Conservation (phyloP, 2,113 vertebrate genomes). For the Salvelinus fontinalis region DNA sequence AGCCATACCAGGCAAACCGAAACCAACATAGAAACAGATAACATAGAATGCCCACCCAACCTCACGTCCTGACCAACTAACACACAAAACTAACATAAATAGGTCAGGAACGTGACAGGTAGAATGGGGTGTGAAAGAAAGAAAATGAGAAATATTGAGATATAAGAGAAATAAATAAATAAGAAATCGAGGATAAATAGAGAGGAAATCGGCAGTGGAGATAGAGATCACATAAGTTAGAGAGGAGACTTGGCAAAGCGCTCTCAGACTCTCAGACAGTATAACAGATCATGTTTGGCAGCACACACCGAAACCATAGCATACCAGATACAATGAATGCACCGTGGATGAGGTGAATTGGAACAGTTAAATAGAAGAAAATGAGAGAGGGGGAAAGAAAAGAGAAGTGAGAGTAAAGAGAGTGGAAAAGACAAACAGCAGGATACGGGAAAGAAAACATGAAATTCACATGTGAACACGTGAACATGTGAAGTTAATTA, state of each 20-base stretch:
- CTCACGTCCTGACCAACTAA: too few relatives aligned
- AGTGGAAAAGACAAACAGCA: constrained; percentile 41
- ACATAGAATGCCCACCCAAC: too few relatives aligned
- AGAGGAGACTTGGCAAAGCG: background rate
- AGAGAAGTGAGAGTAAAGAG: constrained; percentile 35
- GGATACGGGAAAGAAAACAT: background rate
- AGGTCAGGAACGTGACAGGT: too few relatives aligned
- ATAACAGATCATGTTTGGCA: constrained; percentile 20
- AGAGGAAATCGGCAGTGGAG: constrained; percentile 26
- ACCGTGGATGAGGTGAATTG: constrained; percentile 20
- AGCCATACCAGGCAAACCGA: too few relatives aligned
- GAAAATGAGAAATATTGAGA: constrained; percentile 8
- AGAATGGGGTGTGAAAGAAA: constrained; percentile 7
- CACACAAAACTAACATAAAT: too few relatives aligned
- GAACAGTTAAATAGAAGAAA: constrained; percentile 41
- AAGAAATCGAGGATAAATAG: constrained; percentile 23
- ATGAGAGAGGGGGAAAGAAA: constrained; percentile 15
- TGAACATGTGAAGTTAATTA: too few relatives aligned
- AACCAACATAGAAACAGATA: too few relatives aligned
- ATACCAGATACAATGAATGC: constrained; percentile 50
- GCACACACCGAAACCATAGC: constrained; percentile 28
- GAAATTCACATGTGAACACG: too few relatives aligned
- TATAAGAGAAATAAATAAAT: background rate
- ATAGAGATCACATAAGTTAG: constrained; percentile 22
- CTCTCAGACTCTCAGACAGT: constrained; percentile 6